Percentiles rank a stretch among this genome's conserved stretches.
phyloP scores from a whole-genome alignment of 2,113 vertebrate species.

The Theropithecus gelada region DNA sequence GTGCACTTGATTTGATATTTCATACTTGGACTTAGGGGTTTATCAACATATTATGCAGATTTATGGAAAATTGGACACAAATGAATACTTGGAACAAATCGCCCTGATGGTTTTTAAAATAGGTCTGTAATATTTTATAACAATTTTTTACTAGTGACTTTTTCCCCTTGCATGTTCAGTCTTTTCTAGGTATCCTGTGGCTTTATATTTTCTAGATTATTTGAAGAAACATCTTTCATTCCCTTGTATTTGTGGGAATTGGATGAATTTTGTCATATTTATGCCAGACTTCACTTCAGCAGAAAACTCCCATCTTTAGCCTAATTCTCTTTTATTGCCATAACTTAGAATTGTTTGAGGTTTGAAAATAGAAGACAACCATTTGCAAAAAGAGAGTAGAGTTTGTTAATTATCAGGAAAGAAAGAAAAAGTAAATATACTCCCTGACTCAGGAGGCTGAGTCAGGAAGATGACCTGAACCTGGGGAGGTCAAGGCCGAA shows the following conservation, averaged over 20 bases:
- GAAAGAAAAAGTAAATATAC: too few species aligned
- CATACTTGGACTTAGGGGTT: slow-evolving; percentile 61
- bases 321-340: slow-evolving; percentile 25
- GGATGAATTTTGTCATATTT: not conserved
- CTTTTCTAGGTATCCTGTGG: not conserved
- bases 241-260: not conserved
- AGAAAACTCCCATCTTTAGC: not conserved
- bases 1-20: slow-evolving; percentile 65
- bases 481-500: too few species aligned
- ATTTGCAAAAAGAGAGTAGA: not conserved
- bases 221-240: not conserved
- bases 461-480: too few species aligned
- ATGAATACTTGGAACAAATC: slow-evolving; percentile 46
- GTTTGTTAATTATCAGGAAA: not conserved
- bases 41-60: slow-evolving; percentile 71
- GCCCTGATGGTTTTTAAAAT: slow-evolving; percentile 37
- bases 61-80: slow-evolving; percentile 63
- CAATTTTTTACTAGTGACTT: not conserved
- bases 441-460: too few species aligned
- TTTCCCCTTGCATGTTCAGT: not conserved
- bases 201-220: not conserved
- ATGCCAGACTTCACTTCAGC: not conserved
- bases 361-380: not conserved
- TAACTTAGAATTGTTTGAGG: not conserved
- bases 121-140: not conserved